phyloP scores from a whole-genome alignment of 2,888 invertebrate genomes.

The Andricus curvator region DNA sequence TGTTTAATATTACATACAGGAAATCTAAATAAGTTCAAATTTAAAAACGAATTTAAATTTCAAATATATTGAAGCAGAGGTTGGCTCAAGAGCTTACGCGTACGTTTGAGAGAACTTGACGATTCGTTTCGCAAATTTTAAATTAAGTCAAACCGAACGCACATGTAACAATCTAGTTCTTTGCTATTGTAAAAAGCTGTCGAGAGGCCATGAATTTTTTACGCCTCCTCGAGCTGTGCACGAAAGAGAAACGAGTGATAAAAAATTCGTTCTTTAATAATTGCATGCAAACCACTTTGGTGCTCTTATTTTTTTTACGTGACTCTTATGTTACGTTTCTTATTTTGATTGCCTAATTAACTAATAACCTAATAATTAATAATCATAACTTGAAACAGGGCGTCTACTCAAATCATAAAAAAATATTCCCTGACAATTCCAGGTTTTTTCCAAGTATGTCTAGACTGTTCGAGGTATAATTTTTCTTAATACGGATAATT shows the following conservation, averaged over 20 bases:
- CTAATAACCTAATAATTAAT: no score
- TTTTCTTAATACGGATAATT: no score
- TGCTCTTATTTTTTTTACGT: not conserved
- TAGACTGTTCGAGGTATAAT: no score
- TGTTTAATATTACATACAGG: not conserved
- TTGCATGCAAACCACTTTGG: constrained; percentile 20
- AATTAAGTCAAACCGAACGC: constrained; percentile 13
- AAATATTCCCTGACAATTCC: no score
- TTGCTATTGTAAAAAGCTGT: constrained; percentile 22
- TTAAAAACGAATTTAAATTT: not conserved
- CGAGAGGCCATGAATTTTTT: constrained; percentile 21
- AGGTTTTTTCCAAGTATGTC: no score
- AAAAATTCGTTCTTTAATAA: constrained; percentile 37
- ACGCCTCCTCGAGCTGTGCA: constrained; percentile 27
- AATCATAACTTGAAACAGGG: no score
- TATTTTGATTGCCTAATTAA: no score
- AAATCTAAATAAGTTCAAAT: not conserved
- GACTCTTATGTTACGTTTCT: not conserved
- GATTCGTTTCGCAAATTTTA: constrained; percentile 19
- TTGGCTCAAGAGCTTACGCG: not conserved
- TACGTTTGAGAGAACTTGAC: not conserved
- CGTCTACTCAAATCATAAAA: no score
- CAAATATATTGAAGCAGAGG: not conserved
- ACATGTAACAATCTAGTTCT: constrained; percentile 25
- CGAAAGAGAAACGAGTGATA: constrained; percentile 27